Percentiles rank a stretch among this genome's conserved stretches.
Conservation (phyloP, 2,888 invertebrate species). For the Netelia fuscicornis region DNA sequence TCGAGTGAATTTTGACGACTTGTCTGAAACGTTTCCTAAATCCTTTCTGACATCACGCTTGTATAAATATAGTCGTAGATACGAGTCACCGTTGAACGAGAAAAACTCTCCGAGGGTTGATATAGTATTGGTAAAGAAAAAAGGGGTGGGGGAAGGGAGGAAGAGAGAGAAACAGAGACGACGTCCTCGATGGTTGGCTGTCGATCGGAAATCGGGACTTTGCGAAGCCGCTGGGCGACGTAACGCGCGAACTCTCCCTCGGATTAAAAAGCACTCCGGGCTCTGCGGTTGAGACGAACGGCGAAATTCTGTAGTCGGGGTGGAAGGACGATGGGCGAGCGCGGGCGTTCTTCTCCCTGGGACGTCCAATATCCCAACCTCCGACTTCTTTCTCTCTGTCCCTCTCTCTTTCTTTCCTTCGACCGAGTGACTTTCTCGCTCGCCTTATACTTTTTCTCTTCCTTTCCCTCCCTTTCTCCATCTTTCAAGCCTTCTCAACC, state of each 20-base stretch:
- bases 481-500: constrained; percentile 21
- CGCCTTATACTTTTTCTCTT: constrained; percentile 28
- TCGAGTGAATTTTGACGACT: background rate
- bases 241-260: constrained; percentile 48
- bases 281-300: constrained; percentile 32
- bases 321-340: constrained; percentile 17
- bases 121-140: constrained; percentile 10
- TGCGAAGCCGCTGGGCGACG: constrained; percentile 55
- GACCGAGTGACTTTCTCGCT: constrained; percentile 59
- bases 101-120: background rate
- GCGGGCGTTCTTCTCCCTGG: constrained; percentile 40
- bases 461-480: constrained; percentile 21
- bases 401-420: constrained; percentile 24
- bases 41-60: constrained; percentile 27
- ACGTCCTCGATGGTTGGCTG: constrained; percentile 13
- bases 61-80: background rate
- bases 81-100: background rate
- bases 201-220: constrained; percentile 62
- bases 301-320: background rate
- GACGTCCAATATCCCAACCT: constrained; percentile 62
- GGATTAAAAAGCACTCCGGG: constrained; percentile 67
- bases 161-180: constrained; percentile 1
- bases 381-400: background rate
- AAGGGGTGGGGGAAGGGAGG: background rate
- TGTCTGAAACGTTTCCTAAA: constrained; percentile 17